Percentiles rank a stretch among this genome's conserved stretches.
Evolutionary conservation across 2,888 invertebrate species (phyloP).

Genomic region (Lampropteryx suffumata): DNA sequence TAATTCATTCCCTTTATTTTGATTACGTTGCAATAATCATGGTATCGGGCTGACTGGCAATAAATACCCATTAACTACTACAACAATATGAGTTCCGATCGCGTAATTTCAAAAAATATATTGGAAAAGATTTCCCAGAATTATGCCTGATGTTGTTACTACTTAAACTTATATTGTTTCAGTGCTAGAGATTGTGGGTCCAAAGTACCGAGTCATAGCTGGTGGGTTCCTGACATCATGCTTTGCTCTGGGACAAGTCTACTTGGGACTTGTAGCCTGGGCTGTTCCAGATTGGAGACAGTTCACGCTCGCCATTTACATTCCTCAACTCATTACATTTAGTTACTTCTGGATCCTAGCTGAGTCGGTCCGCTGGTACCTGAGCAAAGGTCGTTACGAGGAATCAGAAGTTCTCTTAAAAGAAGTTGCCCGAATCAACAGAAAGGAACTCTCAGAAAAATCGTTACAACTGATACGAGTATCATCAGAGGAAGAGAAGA

Average conservation of each 20-base stretch:
- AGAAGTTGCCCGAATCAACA: constrained; percentile 84
- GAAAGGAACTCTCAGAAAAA: constrained; percentile 56
- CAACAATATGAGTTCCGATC: too few species aligned
- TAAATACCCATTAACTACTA: too few species aligned
- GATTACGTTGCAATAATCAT: too few species aligned
- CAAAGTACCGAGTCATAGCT: constrained; percentile 86
- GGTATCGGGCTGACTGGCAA: too few species aligned
- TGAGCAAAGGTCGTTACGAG: constrained; percentile 85
- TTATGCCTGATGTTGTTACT: too few species aligned
- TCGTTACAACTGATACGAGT: constrained; percentile 51
- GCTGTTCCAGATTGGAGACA: constrained; percentile 86
- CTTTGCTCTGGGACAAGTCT: constrained; percentile 71
- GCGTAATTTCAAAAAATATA: too few species aligned
- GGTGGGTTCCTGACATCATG: constrained; percentile 86
- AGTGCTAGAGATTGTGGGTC: constrained; percentile 85
- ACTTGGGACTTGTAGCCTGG: constrained; percentile 81
- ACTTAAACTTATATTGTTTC: background rate
- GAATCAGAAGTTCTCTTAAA: constrained; percentile 85
- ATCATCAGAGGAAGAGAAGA: constrained; percentile 50
- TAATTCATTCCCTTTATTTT: too few species aligned
- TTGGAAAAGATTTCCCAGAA: too few species aligned
- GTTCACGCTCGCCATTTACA: constrained; percentile 85
- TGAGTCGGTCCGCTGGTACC: constrained; percentile 89
- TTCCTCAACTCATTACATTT: constrained; percentile 86
- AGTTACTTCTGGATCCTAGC: constrained; percentile 86